Percentiles rank a stretch among this genome's conserved stretches.
phyloP scores from a whole-genome alignment of 64 coral and sea anemone species.

The Orbicella faveolata region DNA sequence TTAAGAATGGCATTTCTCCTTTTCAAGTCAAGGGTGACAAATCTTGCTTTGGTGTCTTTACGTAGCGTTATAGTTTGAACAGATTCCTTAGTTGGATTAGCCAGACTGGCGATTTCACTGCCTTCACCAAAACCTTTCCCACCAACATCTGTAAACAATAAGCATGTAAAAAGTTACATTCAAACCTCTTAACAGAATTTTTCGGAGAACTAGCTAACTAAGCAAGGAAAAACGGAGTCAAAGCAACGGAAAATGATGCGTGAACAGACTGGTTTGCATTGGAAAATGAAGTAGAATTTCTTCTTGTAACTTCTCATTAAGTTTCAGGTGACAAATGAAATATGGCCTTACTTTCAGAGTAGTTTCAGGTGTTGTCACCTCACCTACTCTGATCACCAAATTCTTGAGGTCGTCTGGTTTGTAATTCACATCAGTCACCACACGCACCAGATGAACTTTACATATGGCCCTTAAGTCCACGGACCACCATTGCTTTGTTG shows the following conservation, averaged over 20 bases:
- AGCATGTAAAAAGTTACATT: neutral
- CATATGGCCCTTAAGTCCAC: neutral
- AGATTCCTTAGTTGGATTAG: neutral
- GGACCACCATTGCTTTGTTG: neutral
- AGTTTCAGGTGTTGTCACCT: neutral
- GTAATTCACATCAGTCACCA: neutral
- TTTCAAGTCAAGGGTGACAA: neutral
- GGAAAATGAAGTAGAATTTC: too few species aligned
- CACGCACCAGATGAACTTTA: neutral
- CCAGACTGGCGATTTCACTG: neutral
- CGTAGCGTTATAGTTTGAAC: neutral
- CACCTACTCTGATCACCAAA: neutral
- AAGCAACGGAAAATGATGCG: too few species aligned
- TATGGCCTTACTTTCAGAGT: neutral
- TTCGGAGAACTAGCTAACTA: too few species aligned
- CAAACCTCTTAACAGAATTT: too few species aligned
- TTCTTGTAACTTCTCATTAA: too few species aligned
- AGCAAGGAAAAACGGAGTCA: too few species aligned
- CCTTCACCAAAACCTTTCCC: neutral
- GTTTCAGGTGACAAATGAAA: too few species aligned
- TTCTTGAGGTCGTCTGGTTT: neutral
- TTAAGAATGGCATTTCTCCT: neutral
- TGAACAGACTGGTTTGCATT: too few species aligned
- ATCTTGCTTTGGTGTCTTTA: neutral
- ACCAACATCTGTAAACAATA: neutral